Evolutionary conservation across 35 echinoderm and acorn worm species (phyloP).

Genomic region (Stichopus chloronotus): DNA sequence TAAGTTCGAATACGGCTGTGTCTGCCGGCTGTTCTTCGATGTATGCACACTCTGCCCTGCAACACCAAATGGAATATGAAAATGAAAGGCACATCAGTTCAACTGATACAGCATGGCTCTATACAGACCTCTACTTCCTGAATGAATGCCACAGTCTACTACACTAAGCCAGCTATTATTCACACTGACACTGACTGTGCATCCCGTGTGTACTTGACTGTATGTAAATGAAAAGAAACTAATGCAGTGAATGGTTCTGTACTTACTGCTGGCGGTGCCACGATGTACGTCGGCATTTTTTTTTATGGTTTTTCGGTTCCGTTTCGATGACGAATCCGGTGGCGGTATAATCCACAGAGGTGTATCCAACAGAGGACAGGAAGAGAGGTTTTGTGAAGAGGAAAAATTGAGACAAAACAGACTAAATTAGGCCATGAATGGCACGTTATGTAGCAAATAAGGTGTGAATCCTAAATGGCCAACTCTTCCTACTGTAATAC

Average conservation of each 20-base stretch:
- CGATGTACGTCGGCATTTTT: constrained; percentile 38
- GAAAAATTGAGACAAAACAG: not conserved
- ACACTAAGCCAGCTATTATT: not conserved
- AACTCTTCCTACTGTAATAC: constrained; percentile 17
- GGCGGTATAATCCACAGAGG: constrained; percentile 9
- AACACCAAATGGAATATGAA: not conserved
- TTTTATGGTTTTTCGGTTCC: not conserved
- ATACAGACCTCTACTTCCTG: not conserved
- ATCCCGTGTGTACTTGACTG: not conserved
- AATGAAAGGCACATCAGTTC: not conserved
- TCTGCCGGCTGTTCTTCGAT: no score
- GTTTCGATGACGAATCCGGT: not conserved
- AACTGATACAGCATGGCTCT: not conserved
- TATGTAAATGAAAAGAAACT: not conserved
- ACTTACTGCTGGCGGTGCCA: constrained; percentile 41
- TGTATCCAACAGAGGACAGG: constrained; percentile 3
- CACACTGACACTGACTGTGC: not conserved
- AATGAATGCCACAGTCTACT: not conserved
- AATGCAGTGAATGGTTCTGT: not conserved
- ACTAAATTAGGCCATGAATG: not conserved
- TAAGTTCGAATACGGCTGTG: no score
- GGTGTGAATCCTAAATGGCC: not conserved
- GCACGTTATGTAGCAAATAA: not conserved
- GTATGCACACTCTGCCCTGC: no score
- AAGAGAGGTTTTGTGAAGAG: not conserved